Conservation (phyloP, 2,888 invertebrate genomes). For the Aphodius granarius region DNA sequence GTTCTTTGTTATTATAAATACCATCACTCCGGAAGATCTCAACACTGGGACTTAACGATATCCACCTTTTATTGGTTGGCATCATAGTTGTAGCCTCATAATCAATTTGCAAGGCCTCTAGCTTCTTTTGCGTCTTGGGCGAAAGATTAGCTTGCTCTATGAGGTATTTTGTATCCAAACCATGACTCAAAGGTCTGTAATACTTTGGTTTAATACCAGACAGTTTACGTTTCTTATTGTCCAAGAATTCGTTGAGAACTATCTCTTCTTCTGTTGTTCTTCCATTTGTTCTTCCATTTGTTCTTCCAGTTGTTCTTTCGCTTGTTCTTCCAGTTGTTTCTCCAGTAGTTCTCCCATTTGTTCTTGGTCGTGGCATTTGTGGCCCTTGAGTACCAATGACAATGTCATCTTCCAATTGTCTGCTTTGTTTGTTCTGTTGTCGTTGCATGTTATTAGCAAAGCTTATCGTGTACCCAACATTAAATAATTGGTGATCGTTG, state of each 20-base stretch:
- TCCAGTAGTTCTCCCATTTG: too few species aligned
- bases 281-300: too few species aligned
- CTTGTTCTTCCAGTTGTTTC: too few species aligned
- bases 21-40: conserved; percentile 21
- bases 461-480: conserved; percentile 1
- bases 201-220: conserved; percentile 22
- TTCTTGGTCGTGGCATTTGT: neutral
- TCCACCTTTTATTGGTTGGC: conserved; percentile 18
- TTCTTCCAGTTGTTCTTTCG: too few species aligned
- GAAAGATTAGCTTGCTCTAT: conserved; percentile 19
- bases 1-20: conserved; percentile 1
- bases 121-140: conserved; percentile 17
- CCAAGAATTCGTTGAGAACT: conserved; percentile 18
- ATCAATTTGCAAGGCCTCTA: conserved; percentile 11
- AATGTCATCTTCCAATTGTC: neutral
- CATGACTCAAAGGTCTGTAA: conserved; percentile 4
- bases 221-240: conserved; percentile 20
- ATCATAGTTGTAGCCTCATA: conserved; percentile 8
- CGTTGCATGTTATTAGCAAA: neutral
- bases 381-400: neutral
- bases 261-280: conserved; percentile 14
- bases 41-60: conserved; percentile 17
- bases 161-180: conserved; percentile 12
- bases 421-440: neutral
- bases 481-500: neutral